Evolutionary conservation across 2,797 vertebrate genomes (phyloP), one percentile per base, ranked within the genome.

Genomic region (Prunella strophiata): DNA sequence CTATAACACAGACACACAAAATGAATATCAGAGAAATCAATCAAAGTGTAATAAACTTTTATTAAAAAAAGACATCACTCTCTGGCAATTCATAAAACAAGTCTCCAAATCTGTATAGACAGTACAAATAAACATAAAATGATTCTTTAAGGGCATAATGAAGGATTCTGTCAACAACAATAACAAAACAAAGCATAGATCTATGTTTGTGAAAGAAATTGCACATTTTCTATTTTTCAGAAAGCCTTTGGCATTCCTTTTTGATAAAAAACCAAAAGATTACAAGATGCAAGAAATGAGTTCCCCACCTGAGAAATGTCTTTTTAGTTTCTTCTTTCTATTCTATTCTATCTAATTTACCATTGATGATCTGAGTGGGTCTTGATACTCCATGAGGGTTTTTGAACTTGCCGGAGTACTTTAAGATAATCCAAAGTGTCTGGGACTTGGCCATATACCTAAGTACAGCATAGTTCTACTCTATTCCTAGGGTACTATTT

Each of bases 11-110:
- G 58, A 55, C 30, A 78, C 62, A 55, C 14, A 32, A 74, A 86
- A 78, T 62, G 40, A 67, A 38, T 95, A 92, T 78, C 84, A 85
- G 55, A 32, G 66, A 94, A 96, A 97, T 95, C 88, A 95, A 96
- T 94, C 93, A 94, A 93, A 94, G 45, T 93, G 76, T 93, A 96
- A 97, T 96, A 96, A 96, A 94, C 91, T 92, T 94, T 89, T 96
- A 95, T 95, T 97, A 88, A 93, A 96, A 93, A 95, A 92, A 92
- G 67, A 63, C 77, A 88, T 87, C 8, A 30, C 58, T 94, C 85
- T 96, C 85, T 73, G 88, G 95, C 92, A 94, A 80, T 86, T 97
- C 86, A 94, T 93, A 95, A 96, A 96, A 86, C 81, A 94, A 96
- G 58, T 87, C 79, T 79, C 72, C 47, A 95, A 25, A 97, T 94